These are phyloP conservation scores for Nephrotoma appendiculata DNA, from an alignment of 2,888 invertebrate genomes.

Conservation along the genomic window DNA sequence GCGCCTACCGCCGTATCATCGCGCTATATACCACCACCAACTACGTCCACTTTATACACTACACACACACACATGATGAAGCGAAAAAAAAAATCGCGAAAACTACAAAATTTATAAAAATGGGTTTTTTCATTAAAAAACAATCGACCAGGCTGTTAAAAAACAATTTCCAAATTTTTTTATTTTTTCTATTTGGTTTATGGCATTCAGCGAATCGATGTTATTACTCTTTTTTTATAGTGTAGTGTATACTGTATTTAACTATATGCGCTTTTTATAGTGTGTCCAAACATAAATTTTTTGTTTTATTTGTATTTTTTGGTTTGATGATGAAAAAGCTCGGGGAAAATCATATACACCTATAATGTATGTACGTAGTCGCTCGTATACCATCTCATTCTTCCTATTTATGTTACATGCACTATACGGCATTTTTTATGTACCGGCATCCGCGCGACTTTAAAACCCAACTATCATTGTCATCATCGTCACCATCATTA, in stretches of 20 bases:
- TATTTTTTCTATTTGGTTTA: background rate
- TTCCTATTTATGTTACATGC: background rate
- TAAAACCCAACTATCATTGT: background rate
- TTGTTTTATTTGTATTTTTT: background rate
- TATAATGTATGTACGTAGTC: background rate
- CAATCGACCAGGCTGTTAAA: slow-evolving; percentile 2
- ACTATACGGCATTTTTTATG: background rate
- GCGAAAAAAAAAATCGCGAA: background rate
- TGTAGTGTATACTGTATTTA: background rate
- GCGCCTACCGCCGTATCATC: background rate
- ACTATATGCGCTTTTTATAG: background rate
- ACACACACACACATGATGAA: background rate
- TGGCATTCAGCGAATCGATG: background rate
- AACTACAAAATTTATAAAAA: background rate
- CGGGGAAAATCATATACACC: background rate
- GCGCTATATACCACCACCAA: background rate
- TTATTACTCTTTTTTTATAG: background rate
- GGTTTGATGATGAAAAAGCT: background rate
- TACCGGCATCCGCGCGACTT: background rate
- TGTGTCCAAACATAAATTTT: background rate
- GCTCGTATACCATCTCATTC: background rate
- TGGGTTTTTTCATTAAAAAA: slow-evolving; percentile 1
- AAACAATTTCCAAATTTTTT: background rate
- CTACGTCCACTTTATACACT: background rate
- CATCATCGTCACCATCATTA: background rate